These are phyloP conservation scores for Miniopterus natalensis DNA, from an alignment of 2,113 vertebrate species.

Conservation along the genomic window DNA sequence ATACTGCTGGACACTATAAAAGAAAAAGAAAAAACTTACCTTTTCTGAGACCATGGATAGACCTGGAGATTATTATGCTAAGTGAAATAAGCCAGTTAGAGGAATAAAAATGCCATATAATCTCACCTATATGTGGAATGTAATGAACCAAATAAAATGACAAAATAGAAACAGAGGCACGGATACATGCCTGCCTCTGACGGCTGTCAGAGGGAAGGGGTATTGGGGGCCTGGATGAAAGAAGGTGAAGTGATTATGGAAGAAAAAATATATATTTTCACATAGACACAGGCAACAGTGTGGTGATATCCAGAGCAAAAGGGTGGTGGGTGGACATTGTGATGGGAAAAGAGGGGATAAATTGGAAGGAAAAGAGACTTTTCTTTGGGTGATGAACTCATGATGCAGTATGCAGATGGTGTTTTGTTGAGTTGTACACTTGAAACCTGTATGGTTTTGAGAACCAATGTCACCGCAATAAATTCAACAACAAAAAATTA, in stretches of 20 bases:
- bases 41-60: neutral
- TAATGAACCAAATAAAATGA: neutral
- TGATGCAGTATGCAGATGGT: neutral
- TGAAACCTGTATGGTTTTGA: neutral
- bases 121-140: neutral
- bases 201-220: neutral
- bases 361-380: neutral
- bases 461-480: neutral
- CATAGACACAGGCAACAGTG: neutral
- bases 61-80: neutral
- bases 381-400: neutral
- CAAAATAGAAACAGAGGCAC: neutral
- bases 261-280: too few species aligned
- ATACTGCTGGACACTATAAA: neutral
- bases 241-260: neutral
- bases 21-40: neutral
- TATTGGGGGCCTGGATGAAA: neutral
- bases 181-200: neutral
- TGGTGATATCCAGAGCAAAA: neutral
- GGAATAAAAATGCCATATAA: neutral
- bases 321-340: neutral
- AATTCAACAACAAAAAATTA: neutral
- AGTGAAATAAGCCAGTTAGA: neutral
- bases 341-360: neutral
- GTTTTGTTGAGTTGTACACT: neutral